Evolutionary conservation across 2,797 vertebrate genomes (phyloP).

Genomic region (Amazona finschi): DNA sequence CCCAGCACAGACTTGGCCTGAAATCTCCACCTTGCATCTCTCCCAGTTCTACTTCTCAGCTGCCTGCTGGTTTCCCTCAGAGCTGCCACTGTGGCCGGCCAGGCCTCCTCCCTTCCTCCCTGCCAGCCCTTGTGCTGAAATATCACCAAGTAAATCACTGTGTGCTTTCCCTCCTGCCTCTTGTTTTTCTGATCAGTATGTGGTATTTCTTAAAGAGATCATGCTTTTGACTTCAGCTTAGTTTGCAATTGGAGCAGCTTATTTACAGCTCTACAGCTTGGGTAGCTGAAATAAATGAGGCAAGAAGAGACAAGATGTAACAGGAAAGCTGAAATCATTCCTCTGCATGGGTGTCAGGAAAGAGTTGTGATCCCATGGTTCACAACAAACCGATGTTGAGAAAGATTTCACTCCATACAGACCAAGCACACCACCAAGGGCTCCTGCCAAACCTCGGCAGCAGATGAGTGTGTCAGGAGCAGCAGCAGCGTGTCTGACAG

Average conservation of each 20-base stretch:
- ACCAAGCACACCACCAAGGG: too few relatives aligned
- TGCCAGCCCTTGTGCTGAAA: not conserved
- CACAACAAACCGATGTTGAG: not conserved
- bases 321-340: not conserved
- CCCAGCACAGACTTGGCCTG: not conserved
- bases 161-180: not conserved
- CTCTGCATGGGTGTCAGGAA: rapidly evolving
- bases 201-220: not conserved
- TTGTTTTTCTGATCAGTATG: not conserved
- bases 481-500: not conserved
- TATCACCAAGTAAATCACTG: not conserved
- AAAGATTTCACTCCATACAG: not conserved
- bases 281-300: not conserved
- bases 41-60: not conserved
- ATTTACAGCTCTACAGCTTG: not conserved
- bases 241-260: not conserved
- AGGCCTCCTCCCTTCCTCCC: not conserved
- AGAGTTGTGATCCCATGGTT: not conserved
- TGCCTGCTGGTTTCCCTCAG: not conserved
- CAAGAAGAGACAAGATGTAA: not conserved
- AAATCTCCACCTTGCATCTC: not conserved
- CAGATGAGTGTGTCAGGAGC: not conserved
- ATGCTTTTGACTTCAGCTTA: not conserved
- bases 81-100: not conserved
- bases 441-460: not conserved